A percentile compares a stretch with the other conserved stretches of the same genome.
Evolutionary conservation across 2,888 invertebrate genomes (phyloP).

Genomic region (Oscheius sp.): DNA sequence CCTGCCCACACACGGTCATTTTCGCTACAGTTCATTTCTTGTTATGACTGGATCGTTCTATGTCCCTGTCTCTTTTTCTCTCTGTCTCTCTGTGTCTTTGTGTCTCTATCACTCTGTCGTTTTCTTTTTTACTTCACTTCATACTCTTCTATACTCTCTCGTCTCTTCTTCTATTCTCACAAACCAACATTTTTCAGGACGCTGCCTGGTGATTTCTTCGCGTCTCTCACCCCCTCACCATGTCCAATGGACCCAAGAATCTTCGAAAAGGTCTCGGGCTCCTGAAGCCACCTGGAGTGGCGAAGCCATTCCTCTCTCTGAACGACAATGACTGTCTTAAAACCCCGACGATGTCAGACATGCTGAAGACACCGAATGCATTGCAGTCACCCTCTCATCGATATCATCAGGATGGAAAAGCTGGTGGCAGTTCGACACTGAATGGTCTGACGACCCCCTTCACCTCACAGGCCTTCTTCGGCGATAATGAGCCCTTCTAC

Average conservation of each 20-base stretch:
- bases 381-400: constrained; percentile 40
- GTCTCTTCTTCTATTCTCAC: neutral
- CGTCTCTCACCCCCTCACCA: constrained; percentile 8
- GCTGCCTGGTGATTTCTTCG: constrained; percentile 18
- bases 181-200: constrained; percentile 15
- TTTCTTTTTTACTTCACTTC: neutral
- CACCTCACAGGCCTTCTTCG: constrained; percentile 58
- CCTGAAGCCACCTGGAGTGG: constrained; percentile 33
- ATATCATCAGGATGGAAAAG: constrained; percentile 33
- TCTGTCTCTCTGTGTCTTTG: too few species aligned
- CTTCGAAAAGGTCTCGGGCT: constrained; percentile 39
- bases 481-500: constrained; percentile 61
- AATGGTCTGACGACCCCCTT: constrained; percentile 54
- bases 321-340: constrained; percentile 60
- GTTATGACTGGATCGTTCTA: neutral
- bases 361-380: constrained; percentile 54
- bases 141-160: neutral
- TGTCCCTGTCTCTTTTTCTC: neutral
- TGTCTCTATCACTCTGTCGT: too few species aligned
- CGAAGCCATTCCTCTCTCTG: constrained; percentile 41
- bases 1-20: neutral
- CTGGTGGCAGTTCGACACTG: constrained; percentile 38
- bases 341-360: constrained; percentile 64
- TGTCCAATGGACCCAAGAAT: constrained; percentile 36
- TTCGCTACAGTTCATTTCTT: neutral